Evolutionary conservation across 2,113 vertebrate species (phyloP).

Genomic region (Tympanuchus pallidicinctus): DNA sequence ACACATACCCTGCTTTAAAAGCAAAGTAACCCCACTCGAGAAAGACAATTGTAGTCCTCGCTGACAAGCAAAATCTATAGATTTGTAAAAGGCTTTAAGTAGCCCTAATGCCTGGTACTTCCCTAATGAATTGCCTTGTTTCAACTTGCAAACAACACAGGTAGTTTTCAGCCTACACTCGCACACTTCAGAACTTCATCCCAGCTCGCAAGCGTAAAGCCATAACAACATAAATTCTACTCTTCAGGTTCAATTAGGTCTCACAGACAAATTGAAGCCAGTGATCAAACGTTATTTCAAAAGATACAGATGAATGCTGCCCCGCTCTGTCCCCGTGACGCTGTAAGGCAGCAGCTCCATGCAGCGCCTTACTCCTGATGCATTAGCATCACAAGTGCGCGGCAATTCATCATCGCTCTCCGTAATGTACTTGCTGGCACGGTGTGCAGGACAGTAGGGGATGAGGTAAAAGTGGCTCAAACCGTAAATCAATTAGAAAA

Average conservation of each 20-base stretch:
- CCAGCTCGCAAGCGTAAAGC: constrained; percentile 62
- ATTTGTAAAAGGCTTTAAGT: constrained; percentile 1
- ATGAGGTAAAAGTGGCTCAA: constrained; percentile 81
- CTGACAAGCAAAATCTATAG: neutral
- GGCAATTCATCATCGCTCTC: constrained; percentile 85
- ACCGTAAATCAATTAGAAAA: constrained; percentile 91
- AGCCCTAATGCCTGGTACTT: neutral
- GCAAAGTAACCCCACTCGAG: neutral
- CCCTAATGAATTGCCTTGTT: constrained; percentile 6
- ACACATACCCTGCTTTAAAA: neutral
- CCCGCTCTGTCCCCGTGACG: neutral
- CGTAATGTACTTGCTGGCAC: constrained; percentile 84
- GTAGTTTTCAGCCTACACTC: neutral
- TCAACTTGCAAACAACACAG: neutral
- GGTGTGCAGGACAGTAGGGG: constrained; percentile 75
- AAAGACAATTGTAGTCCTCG: neutral
- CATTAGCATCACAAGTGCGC: constrained; percentile 83
- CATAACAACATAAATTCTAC: constrained; percentile 51
- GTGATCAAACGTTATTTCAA: constrained; percentile 65
- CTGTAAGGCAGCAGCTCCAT: constrained; percentile 56
- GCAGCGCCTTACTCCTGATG: constrained; percentile 72
- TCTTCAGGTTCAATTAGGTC: constrained; percentile 66
- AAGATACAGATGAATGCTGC: constrained; percentile 28
- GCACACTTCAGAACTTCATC: constrained; percentile 31
- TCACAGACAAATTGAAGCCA: constrained; percentile 55